phyloP scores from a whole-genome alignment of 2,113 vertebrate species.

The Xiphorhynchus elegans region DNA sequence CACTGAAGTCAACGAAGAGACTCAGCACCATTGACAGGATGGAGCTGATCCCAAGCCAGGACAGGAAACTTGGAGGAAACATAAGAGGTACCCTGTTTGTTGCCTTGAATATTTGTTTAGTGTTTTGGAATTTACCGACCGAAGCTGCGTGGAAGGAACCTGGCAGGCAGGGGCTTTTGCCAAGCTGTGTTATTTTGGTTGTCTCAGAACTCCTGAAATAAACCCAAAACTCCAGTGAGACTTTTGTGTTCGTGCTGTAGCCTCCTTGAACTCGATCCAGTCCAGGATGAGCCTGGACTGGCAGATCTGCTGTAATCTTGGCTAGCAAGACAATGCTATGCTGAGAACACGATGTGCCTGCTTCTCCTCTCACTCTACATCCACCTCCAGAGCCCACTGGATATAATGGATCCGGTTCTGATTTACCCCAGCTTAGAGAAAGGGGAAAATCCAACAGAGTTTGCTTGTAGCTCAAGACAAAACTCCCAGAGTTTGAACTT shows the following conservation, averaged over 20 bases:
- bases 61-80: constrained; percentile 66
- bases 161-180: constrained; percentile 3
- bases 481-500: background rate
- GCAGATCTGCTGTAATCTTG: background rate
- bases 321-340: background rate
- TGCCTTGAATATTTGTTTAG: constrained; percentile 60
- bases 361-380: background rate
- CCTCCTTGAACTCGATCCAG: background rate
- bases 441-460: background rate
- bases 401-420: background rate
- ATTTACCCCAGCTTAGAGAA: background rate
- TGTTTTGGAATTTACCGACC: constrained; percentile 60
- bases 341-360: background rate
- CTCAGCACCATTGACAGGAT: background rate
- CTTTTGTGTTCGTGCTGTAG: background rate
- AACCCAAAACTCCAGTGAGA: background rate
- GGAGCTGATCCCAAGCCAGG: background rate
- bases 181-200: constrained; percentile 60
- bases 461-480: background rate
- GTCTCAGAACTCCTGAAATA: constrained; percentile 58
- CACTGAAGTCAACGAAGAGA: background rate
- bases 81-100: constrained; percentile 48
- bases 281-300: background rate
- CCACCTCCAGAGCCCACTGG: background rate
- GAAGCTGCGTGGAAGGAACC: constrained; percentile 31